phyloP scores from a whole-genome alignment of 2,888 invertebrate species.

The Synergus umbraculus region DNA sequence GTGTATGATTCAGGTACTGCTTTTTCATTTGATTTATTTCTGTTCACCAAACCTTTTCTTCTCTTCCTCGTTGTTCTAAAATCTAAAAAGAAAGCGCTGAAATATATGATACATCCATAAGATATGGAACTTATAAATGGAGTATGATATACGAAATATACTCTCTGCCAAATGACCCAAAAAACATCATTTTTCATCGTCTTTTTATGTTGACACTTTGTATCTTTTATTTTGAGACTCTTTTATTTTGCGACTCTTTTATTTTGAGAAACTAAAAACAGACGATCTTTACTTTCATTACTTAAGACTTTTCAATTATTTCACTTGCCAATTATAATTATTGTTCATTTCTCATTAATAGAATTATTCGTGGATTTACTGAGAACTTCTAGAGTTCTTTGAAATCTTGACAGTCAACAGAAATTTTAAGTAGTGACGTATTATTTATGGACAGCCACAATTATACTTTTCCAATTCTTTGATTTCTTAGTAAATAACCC shows the following conservation, averaged over 20 bases:
- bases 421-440: too few relatives aligned
- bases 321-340: neutral
- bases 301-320: neutral
- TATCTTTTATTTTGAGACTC: conserved; percentile 37
- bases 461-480: neutral
- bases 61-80: conserved; percentile 14
- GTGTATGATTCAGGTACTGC: conserved; percentile 54
- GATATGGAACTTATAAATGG: conserved; percentile 59
- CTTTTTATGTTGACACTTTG: conserved; percentile 46
- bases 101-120: conserved; percentile 42
- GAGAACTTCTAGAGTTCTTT: neutral
- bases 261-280: conserved; percentile 15
- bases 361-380: too few relatives aligned
- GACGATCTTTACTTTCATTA: conserved; percentile 18
- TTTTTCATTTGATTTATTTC: conserved; percentile 54
- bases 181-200: conserved; percentile 47
- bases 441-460: too few relatives aligned
- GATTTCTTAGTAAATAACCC: neutral
- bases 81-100: conserved; percentile 17
- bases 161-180: conserved; percentile 74
- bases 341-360: too few relatives aligned
- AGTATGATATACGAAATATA: conserved; percentile 71
- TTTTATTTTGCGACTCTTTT: too few relatives aligned
- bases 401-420: too few relatives aligned
- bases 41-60: conserved; percentile 20